Base-by-base conservation (phyloP, 2,797 vertebrate species). In the Chelon auratus region DNA sequence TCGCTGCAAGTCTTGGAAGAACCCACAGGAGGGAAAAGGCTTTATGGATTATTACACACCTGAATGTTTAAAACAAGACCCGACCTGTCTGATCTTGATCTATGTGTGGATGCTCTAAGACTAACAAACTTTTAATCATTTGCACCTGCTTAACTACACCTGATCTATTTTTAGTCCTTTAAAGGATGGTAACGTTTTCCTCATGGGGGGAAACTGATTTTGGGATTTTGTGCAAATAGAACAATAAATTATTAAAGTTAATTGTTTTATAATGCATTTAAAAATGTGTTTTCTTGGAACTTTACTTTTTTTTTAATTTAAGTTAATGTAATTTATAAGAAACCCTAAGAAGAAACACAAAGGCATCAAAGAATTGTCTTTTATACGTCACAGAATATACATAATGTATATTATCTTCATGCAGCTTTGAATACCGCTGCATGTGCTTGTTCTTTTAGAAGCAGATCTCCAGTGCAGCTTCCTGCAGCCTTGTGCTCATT, bases 401-500 rank as follows among this genome's bases (percentile, higher is more conserved):
- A 33, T 33, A 33, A 33, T 33, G 30, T 33, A 33, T 33, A 33
- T 33, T 6, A 6, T 6, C 8, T 33, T 33, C 30, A 33, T 33
- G 30, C 30, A 33, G 30, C 30, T 33, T 33, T 26, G 10, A 12
- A 2, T 78, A 78, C 62, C 40, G 45, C 9, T 50, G 5, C 61
- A 50, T 68, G 50, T 65, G 53, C 72, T 75, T 76, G 56, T 57
- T 64, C 26, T 55, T 47, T 4, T 17, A 68, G 50, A 77, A 72
- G 75, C 10, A 70, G 30, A 62, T 69, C 53, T 80, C 74, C 51
- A 42, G 65, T 52, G 61, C 26, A 71, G 76, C 67, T 75, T 86
- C 57, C 59, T 66, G 61, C 62, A 79, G 71, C 67, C 36, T 6
- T 2, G 0, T 13, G 63, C 80, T 94, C 91, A 93, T 95, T 91